Evolutionary conservation across 2,888 invertebrate species (phyloP).

Genomic region (Noctua pronuba): DNA sequence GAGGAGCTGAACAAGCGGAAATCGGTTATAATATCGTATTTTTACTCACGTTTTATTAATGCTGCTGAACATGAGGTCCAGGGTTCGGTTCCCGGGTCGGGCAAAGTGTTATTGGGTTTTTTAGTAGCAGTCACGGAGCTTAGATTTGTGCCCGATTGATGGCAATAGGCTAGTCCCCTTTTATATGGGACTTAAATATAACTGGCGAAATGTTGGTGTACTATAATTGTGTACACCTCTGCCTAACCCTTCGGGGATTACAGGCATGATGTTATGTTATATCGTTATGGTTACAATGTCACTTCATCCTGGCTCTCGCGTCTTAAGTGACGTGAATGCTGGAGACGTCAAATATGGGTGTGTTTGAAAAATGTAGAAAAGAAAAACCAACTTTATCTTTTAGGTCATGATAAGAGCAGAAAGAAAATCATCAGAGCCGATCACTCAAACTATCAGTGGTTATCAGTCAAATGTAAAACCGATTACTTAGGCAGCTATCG

Average conservation of each 20-base stretch:
- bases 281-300: no score
- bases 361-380: not conserved
- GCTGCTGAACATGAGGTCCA: no score
- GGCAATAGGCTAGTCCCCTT: no score
- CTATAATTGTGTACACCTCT: no score
- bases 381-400: constrained; percentile 15
- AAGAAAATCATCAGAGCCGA: constrained; percentile 1
- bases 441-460: not conserved
- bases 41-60: not conserved
- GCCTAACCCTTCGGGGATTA: no score
- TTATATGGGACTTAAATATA: no score
- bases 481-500: constrained; percentile 34
- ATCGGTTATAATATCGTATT: not conserved
- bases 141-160: no score
- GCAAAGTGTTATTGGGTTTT: not conserved
- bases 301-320: not conserved
- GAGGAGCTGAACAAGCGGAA: not conserved
- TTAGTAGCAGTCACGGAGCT: no score
- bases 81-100: not conserved
- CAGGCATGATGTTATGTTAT: no score
- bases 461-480: constrained; percentile 44
- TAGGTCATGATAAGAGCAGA: constrained; percentile 10
- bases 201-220: no score
- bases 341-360: not conserved
- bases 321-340: not conserved